These are phyloP conservation scores for Prolemur simus DNA, from an alignment of 2,113 vertebrate species.

Conservation along the genomic window DNA sequence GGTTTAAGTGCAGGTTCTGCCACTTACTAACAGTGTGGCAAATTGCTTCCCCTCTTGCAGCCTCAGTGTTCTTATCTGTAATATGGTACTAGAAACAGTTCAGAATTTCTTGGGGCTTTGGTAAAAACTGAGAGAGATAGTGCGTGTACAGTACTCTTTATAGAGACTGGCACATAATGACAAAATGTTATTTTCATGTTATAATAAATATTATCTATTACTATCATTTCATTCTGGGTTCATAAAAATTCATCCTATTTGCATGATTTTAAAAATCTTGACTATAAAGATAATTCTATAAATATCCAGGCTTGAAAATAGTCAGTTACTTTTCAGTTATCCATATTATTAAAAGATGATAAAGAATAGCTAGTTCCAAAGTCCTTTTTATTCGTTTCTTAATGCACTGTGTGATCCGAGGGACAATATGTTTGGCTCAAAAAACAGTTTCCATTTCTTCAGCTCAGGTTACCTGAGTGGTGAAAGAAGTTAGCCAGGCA, in stretches of 20 bases:
- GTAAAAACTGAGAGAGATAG: not conserved
- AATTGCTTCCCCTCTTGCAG: not conserved
- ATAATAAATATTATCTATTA: not conserved
- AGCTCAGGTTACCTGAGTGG: not conserved
- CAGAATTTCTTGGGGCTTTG: not conserved
- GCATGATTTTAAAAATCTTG: constrained; percentile 8
- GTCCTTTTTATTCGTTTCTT: not conserved
- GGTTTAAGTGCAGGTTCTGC: not conserved
- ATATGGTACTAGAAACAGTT: not conserved
- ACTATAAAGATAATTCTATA: not conserved
- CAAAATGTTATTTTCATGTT: constrained; percentile 11
- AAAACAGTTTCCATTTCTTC: not conserved
- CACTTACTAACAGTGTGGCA: not conserved
- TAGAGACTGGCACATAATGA: not conserved
- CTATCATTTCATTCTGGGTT: not conserved
- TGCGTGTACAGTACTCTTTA: not conserved
- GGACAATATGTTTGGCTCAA: not conserved
- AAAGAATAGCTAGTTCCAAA: not conserved
- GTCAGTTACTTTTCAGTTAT: not conserved
- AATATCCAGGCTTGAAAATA: not conserved
- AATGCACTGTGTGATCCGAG: not conserved
- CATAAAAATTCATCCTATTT: not conserved
- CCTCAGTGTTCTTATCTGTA: not conserved
- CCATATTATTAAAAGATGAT: not conserved
- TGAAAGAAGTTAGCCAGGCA: not conserved